Base-by-base conservation (phyloP, 2,888 invertebrate genomes). In the Sceliomorpha sp. region DNA sequence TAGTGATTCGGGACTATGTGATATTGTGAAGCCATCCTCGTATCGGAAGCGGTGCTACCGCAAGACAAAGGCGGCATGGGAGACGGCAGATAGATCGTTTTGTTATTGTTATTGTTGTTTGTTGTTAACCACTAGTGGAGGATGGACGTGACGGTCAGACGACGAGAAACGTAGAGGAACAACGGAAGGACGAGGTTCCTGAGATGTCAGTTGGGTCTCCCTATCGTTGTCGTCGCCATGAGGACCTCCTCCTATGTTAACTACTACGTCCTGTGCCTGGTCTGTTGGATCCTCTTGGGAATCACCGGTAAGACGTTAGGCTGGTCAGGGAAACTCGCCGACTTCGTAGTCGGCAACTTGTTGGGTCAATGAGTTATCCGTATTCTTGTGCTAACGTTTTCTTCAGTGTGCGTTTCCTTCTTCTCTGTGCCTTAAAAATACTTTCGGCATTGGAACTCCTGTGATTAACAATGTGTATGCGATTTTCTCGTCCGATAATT, bases 221-320 rank as follows among this genome's bases (percentile, higher is more conserved):
- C 70, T 31, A 37, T 44, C 75, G 79, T 76, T 74, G 75, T 78
- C 80, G 79, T 81, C 86, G 84, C 78, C 85, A 87, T 88, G 87
- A 87, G 86, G 84, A 85, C 87, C 77, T 81, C 85, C 82, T 85
- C 86, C 74, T 86, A 84, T 82, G 83, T 87, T 75, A 86, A 87
- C 79, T 88, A 87, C 76, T 88, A 88, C 82, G 82, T 88, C 76
- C 84, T 88, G 78, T 87, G 86, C 82, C 85, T 88, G 82, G 85
- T 88, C 73, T 87, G 86, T 80, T 88, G 88, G 88, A 81, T 88
- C 64, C 83, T 88, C 53, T 81, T 88, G 62, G 88, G 88, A 73
- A 86, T 88, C 76, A 87, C 85, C 78, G 88, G 88, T 88, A 84
- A 88, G 87, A 74, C 14, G 15, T 37, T 59, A 39, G 2, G 15